Base-by-base conservation (phyloP, 1,140 invertebrate species). In the Oscheius sp. region DNA sequence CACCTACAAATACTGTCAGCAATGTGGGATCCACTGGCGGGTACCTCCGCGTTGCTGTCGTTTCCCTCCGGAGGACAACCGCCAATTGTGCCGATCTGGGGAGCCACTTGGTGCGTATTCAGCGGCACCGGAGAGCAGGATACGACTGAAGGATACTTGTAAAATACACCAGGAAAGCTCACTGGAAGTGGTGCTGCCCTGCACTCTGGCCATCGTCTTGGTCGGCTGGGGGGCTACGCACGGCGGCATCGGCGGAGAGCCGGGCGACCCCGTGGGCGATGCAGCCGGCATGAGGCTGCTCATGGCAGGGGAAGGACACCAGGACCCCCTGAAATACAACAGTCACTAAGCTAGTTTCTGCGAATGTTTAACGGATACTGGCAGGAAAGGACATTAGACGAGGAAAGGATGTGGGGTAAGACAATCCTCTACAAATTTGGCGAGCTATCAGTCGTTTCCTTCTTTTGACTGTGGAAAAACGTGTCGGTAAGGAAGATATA, bases 21-120 rank as follows among this genome's bases (percentile, higher is more conserved):
- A 55, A 55, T 23, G 38, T 10, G 38, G 38, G 49, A 55, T n/a
- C n/a, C n/a, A n/a, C n/a, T n/a, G 23, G 28, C 15, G 49, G 4
- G 7, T 13, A 55, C 49, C 26, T 63, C 61, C 7, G 61, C 61
- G 23, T 63, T 63, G 61, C 61, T 63, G 61, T 63, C 61, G 61
- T 7, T 55, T 4, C 7, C 49, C 7, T 55, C 49, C 4, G 15
- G 15, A 4, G 49, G 4, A 55, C 49, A 55, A 23, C 23, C 28
- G 7, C 49, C 49, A 4, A 55, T 55, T 55, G 15, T 13, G 36
- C 32, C 36, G 10, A 42, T 63, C 31, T 63, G 61, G 23, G 32
- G 61, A 10, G 61, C 61, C 10, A 42, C 32, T 34, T 63, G 61
- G 10, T 63, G 61, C 10, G 61, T 18, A 32, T n/a, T 63, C 4